These are phyloP conservation scores for Myotis planiceps DNA, from an alignment of 2,797 vertebrate species.

Conservation along the genomic window DNA sequence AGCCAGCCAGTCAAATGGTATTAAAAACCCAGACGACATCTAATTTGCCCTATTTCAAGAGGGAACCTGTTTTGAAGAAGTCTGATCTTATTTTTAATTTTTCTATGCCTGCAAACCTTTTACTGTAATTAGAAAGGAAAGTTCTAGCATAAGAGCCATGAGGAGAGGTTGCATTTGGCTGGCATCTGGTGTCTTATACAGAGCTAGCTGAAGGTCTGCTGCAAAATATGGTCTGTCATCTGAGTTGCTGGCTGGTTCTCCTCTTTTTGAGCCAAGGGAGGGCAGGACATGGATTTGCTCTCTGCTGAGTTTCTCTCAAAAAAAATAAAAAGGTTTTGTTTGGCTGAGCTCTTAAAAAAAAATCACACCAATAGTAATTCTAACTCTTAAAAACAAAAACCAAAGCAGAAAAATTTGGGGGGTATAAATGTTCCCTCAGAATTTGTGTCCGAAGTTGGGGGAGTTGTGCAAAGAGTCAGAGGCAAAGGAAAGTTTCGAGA, in stretches of 20 bases:
- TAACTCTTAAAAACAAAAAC: not conserved
- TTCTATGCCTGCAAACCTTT: conserved; percentile 31
- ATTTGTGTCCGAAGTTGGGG: not conserved
- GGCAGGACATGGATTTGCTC: not conserved
- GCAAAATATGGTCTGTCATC: not conserved
- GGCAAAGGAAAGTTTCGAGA: not conserved
- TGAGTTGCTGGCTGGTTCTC: not conserved
- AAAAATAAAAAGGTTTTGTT: not conserved
- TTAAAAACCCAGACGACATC: conserved; percentile 53
- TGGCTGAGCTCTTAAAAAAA: not conserved
- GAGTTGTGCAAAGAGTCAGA: not conserved
- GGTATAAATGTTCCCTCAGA: not conserved
- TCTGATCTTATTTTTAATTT: conserved; percentile 54
- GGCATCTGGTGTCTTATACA: not conserved
- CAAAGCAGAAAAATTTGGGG: not conserved
- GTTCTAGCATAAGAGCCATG: not conserved
- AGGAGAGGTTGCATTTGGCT: conserved; percentile 8
- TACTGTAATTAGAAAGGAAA: conserved; percentile 61
- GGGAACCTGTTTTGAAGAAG: conserved; percentile 40
- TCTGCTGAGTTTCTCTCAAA: not conserved
- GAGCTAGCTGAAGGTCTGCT: not conserved
- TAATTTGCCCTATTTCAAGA: conserved; percentile 59
- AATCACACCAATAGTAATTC: not conserved
- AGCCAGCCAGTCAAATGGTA: conserved; percentile 17
- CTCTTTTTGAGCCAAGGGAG: not conserved